Conservation (phyloP, 1,140 invertebrate genomes). For the Goniozus legneri region DNA sequence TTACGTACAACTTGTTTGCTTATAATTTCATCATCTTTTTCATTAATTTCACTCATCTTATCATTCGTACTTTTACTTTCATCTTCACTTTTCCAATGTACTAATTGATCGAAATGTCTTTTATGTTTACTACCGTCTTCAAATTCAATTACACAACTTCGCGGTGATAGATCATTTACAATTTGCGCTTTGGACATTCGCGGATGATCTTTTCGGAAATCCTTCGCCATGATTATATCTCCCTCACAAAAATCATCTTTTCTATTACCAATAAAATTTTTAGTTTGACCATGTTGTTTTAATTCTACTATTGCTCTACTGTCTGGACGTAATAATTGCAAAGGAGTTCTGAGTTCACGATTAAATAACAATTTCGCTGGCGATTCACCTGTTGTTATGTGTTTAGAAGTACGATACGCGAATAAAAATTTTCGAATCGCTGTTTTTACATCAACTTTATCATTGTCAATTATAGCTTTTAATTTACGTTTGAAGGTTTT, state of each 20-base stretch:
- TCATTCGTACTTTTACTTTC: background rate
- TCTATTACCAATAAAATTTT: conserved; percentile 7
- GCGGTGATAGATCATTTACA: background rate
- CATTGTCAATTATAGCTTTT: conserved; percentile 8
- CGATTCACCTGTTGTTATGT: conserved; percentile 5
- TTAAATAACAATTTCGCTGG: conserved; percentile 8
- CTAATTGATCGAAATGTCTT: conserved; percentile 2
- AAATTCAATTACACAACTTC: conserved; percentile 7
- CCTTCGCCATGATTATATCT: conserved; percentile 5
- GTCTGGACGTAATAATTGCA: conserved; percentile 10
- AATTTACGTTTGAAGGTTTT: conserved; percentile 18
- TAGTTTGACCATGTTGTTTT: conserved; percentile 6
- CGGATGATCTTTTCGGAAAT: conserved; percentile 7
- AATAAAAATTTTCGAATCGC: conserved; percentile 11
- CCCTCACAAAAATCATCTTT: background rate
- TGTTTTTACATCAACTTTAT: background rate
- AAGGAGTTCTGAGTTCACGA: conserved; percentile 11
- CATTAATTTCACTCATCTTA: no score
- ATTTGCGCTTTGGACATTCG: background rate
- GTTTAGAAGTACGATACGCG: conserved; percentile 8
- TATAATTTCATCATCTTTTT: no score
- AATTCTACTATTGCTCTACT: conserved; percentile 8
- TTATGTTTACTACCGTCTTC: conserved; percentile 4
- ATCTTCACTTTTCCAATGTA: background rate
- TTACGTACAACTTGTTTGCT: no score